phyloP scores from a whole-genome alignment of 2,888 invertebrate genomes.

The Eurois occulta region DNA sequence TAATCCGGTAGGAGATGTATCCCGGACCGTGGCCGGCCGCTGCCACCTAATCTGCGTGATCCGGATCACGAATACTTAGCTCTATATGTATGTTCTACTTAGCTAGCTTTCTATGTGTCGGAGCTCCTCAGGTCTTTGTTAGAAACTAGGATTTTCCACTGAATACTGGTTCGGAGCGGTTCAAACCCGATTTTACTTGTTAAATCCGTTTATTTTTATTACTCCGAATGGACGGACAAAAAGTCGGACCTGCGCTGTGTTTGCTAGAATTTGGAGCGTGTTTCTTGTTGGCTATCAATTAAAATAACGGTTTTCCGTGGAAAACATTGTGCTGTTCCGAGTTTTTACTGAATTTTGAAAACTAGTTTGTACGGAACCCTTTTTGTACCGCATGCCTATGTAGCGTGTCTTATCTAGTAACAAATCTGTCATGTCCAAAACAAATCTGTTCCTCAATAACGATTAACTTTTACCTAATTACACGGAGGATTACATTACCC shows the following conservation, averaged over 20 bases:
- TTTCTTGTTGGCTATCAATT: slow-evolving; percentile 45
- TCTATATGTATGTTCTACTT: slow-evolving; percentile 74
- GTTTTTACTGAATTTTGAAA: background rate
- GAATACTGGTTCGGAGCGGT: slow-evolving; percentile 61
- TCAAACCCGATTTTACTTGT: slow-evolving; percentile 63
- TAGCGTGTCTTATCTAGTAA: background rate
- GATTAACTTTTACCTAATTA: slow-evolving; percentile 70
- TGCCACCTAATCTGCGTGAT: slow-evolving; percentile 87
- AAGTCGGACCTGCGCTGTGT: slow-evolving; percentile 52
- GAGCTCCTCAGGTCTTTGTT: slow-evolving; percentile 76
- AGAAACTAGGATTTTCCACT: slow-evolving; percentile 68
- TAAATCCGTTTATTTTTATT: slow-evolving; percentile 67
- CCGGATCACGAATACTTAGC: slow-evolving; percentile 85
- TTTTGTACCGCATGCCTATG: background rate
- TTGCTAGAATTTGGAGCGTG: slow-evolving; percentile 34
- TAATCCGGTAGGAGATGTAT: slow-evolving; percentile 88
- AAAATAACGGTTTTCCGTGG: slow-evolving; percentile 27
- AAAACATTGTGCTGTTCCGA: slow-evolving; percentile 19
- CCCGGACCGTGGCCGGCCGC: slow-evolving; percentile 87
- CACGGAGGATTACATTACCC: slow-evolving; percentile 69
- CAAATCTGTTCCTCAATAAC: slow-evolving; percentile 38
- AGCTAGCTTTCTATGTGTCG: slow-evolving; percentile 64
- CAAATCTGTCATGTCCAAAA: slow-evolving; percentile 18
- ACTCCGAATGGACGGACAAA: slow-evolving; percentile 56
- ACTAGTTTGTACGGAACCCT: background rate